phyloP scores from a whole-genome alignment of 2,888 invertebrate genomes.

The Meteorus colon region DNA sequence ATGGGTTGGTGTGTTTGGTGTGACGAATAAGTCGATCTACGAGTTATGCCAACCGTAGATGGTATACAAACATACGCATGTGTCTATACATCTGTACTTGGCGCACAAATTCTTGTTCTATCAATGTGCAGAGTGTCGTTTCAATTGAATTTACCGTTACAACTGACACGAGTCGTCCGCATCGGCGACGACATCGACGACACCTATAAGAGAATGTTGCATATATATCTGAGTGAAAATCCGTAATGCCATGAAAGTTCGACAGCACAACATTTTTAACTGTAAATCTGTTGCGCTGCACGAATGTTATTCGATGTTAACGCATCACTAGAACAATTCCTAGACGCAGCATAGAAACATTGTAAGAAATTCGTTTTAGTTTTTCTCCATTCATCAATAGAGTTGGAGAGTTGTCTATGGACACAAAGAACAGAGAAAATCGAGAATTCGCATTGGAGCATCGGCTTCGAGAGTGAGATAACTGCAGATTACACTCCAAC shows the following conservation, averaged over 20 bases:
- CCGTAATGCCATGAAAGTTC: not conserved
- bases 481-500: no score
- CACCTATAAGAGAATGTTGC: conserved; percentile 13
- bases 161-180: conserved; percentile 59
- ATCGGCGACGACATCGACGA: conserved; percentile 49
- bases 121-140: conserved; percentile 28
- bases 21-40: not conserved
- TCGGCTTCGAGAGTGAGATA: no score
- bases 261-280: conserved; percentile 18
- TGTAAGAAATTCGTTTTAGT: no score
- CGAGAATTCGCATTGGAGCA: no score
- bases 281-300: conserved; percentile 17
- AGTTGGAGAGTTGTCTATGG: no score
- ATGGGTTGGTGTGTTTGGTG: not conserved
- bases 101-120: not conserved
- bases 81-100: not conserved
- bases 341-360: not conserved
- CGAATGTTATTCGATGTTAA: conserved; percentile 3
- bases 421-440: no score
- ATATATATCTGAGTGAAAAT: not conserved
- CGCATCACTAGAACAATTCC: conserved; percentile 7
- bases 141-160: conserved; percentile 63
- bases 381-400: no score
- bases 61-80: not conserved
- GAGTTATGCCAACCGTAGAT: not conserved